Evolutionary conservation across 2,113 vertebrate species (phyloP).

Genomic region (Macheiramphus alcinus): DNA sequence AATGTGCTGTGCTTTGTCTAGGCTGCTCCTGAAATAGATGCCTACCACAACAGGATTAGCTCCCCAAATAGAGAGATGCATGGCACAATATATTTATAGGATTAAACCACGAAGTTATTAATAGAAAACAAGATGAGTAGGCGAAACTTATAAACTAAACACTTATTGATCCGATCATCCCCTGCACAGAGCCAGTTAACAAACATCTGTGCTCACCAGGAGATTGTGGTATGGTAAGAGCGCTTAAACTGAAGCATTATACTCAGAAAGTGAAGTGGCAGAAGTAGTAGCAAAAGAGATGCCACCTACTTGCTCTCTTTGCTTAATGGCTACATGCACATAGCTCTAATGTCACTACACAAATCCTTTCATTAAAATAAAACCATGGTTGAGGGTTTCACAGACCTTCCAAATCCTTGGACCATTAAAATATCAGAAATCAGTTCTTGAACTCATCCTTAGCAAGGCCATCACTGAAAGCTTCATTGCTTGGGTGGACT

Average conservation of each 20-base stretch:
- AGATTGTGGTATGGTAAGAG: neutral
- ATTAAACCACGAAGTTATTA: slow-evolving; percentile 9
- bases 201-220: neutral
- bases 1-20: neutral
- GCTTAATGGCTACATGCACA: neutral
- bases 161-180: neutral
- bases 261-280: neutral
- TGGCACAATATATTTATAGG: neutral
- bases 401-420: neutral
- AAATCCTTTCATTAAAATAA: neutral
- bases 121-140: slow-evolving; percentile 3
- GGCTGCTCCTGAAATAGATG: slow-evolving; percentile 22
- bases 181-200: neutral
- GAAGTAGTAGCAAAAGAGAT: neutral
- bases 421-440: neutral
- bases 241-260: neutral
- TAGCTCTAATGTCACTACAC: neutral
- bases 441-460: neutral
- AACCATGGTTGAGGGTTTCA: neutral
- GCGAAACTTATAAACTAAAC: neutral
- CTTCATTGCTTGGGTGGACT: neutral
- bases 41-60: neutral
- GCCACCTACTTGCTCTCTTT: neutral
- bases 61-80: neutral
- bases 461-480: neutral